These are phyloP conservation scores for Nothocercus nigrocapillus DNA, from an alignment of 2,113 vertebrate species.

Conservation along the genomic window DNA sequence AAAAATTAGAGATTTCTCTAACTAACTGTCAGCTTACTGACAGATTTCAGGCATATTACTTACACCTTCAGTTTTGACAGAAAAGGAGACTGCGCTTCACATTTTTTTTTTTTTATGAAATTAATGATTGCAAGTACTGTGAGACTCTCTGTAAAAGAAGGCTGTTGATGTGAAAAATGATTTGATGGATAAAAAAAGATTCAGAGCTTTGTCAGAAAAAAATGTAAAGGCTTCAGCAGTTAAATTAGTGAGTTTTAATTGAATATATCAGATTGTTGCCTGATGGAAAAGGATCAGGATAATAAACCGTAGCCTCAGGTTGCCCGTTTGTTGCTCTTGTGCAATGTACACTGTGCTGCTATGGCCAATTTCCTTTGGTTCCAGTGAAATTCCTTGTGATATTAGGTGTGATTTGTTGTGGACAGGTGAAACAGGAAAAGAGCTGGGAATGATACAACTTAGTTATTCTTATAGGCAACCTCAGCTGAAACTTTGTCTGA, in stretches of 20 bases:
- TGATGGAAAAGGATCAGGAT: background rate
- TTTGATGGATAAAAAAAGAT: background rate
- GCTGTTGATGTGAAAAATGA: background rate
- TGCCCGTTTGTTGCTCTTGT: background rate
- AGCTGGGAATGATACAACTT: background rate
- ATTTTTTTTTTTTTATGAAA: background rate
- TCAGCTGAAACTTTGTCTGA: background rate
- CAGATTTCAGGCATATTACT: background rate
- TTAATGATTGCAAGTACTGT: background rate
- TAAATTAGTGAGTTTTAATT: background rate
- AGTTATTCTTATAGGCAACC: background rate
- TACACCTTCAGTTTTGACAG: background rate
- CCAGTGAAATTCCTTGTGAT: background rate
- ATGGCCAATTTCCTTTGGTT: background rate
- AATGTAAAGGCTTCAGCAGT: background rate
- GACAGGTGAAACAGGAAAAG: background rate
- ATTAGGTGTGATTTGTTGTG: background rate
- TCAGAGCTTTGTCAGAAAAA: background rate
- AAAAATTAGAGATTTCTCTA: background rate
- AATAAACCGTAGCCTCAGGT: background rate
- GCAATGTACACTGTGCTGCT: fast-evolving
- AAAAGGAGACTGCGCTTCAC: background rate
- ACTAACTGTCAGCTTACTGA: background rate
- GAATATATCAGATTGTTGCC: background rate
- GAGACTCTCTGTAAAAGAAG: background rate